These are phyloP conservation scores for Psittacus erithacus DNA, from an alignment of 2,113 vertebrate genomes.

Conservation along the genomic window DNA sequence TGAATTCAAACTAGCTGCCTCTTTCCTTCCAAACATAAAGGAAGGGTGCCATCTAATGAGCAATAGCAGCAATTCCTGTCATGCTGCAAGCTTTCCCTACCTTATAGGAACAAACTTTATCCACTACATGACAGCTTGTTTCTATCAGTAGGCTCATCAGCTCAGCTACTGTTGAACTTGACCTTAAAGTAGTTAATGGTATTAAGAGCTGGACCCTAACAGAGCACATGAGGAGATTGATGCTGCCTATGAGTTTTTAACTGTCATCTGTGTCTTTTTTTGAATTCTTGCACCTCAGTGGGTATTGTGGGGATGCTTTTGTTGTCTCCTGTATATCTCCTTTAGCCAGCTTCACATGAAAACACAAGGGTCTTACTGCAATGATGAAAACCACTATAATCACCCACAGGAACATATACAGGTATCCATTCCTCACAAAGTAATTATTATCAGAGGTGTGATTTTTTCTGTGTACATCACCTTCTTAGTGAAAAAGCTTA, in stretches of 20 bases:
- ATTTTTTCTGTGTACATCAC: background rate
- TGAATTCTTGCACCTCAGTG: background rate
- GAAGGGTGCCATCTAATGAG: conserved; percentile 57
- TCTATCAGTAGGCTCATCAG: background rate
- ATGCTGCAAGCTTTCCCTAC: background rate
- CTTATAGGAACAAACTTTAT: background rate
- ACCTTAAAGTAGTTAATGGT: background rate
- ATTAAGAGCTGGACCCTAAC: background rate
- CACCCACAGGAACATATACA: background rate
- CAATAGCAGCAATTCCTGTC: background rate
- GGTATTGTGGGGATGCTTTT: background rate
- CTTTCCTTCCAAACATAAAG: background rate
- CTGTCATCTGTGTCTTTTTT: background rate
- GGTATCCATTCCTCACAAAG: background rate
- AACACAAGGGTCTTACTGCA: background rate
- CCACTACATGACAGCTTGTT: background rate
- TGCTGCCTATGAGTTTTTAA: background rate
- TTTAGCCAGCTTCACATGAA: background rate
- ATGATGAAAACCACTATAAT: background rate
- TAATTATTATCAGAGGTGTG: background rate
- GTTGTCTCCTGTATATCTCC: background rate
- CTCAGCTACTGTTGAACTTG: background rate
- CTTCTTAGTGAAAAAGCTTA: background rate
- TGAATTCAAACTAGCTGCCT: background rate
- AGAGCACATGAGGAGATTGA: background rate